These are phyloP conservation scores for Peromyscus melanophrys DNA, from an alignment of 2,797 vertebrate genomes.

Conservation along the genomic window DNA sequence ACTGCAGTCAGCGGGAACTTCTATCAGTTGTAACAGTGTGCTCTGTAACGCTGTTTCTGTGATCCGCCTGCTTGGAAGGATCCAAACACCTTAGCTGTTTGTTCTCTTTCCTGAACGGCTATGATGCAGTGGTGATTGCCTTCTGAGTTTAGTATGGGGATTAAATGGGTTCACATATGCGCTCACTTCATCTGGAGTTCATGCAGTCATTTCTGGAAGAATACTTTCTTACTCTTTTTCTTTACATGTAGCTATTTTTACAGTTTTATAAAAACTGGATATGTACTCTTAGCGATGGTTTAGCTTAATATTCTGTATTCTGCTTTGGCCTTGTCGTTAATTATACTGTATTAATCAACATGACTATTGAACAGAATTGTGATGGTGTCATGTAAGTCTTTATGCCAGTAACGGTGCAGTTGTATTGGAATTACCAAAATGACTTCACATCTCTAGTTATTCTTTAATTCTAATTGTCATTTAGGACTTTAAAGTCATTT, in stretches of 20 bases:
- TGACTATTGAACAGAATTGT: neutral
- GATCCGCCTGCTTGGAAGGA: neutral
- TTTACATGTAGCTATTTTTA: conserved; percentile 50
- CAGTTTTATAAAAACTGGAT: conserved; percentile 8
- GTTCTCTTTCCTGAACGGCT: conserved; percentile 20
- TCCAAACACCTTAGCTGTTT: neutral
- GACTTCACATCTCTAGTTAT: neutral
- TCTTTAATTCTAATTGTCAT: conserved; percentile 12
- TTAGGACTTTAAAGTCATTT: conserved; percentile 70
- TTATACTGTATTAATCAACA: conserved; percentile 37
- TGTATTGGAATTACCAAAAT: conserved; percentile 44
- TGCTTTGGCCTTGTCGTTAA: conserved; percentile 26
- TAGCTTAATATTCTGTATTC: neutral
- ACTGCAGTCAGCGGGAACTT: neutral
- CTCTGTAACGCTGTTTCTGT: neutral
- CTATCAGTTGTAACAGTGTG: neutral
- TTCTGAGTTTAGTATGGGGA: conserved; percentile 46
- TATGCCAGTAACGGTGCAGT: neutral
- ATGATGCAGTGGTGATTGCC: conserved; percentile 1
- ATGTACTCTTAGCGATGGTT: conserved; percentile 6
- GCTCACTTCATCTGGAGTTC: conserved; percentile 31
- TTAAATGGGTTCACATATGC: conserved; percentile 21
- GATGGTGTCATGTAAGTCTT: conserved; percentile 31
- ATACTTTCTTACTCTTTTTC: conserved; percentile 12
- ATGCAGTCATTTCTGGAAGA: conserved; percentile 30